Conservation (phyloP, 2,113 vertebrate genomes). For the Telmatochromis brachygnathus region DNA sequence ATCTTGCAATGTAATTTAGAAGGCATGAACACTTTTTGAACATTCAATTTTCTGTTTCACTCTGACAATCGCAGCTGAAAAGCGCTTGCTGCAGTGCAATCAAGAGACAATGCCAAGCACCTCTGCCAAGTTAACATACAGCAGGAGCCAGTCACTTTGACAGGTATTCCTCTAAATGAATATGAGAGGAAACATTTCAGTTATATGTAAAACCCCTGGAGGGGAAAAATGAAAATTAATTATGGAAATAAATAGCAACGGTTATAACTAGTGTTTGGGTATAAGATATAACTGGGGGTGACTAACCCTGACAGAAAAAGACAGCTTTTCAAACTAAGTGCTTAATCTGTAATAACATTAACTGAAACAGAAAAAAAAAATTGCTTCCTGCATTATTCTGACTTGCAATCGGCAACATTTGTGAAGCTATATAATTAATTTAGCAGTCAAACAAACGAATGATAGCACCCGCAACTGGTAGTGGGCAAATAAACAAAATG, state of each 20-base stretch:
- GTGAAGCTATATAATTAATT: constrained; percentile 2
- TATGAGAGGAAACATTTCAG: background rate
- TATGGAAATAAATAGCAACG: background rate
- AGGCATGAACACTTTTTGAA: background rate
- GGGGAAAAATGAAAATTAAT: background rate
- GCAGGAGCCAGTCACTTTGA: background rate
- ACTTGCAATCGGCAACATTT: background rate
- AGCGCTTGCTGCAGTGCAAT: background rate
- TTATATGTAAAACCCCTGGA: background rate
- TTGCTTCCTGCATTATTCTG: background rate
- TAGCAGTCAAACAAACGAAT: background rate
- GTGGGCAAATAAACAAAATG: background rate
- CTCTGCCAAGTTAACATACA: background rate
- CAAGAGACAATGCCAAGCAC: background rate
- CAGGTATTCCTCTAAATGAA: background rate
- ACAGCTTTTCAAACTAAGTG: background rate
- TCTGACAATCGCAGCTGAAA: background rate
- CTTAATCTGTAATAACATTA: background rate
- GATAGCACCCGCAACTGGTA: background rate
- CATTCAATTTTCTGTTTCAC: background rate
- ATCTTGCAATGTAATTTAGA: background rate
- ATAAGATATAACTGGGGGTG: background rate
- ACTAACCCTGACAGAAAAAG: background rate
- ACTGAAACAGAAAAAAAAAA: background rate
- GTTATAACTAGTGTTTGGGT: background rate